Evolutionary conservation across 2,888 invertebrate genomes (phyloP).

Genomic region (Esperia sulphurella): DNA sequence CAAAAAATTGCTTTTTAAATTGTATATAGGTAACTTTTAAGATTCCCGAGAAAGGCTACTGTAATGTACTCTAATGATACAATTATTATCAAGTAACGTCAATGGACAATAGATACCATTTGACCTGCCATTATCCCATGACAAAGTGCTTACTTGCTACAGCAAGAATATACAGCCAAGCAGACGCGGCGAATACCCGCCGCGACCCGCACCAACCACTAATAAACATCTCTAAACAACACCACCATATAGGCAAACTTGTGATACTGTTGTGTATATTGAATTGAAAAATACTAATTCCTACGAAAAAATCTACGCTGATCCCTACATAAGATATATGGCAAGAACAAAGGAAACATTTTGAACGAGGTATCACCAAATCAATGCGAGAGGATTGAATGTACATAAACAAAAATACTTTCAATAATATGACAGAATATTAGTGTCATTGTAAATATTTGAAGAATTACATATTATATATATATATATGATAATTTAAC

Average conservation of each 20-base stretch:
- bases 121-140: constrained; percentile 71
- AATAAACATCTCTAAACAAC: constrained; percentile 71
- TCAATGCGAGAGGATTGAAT: constrained; percentile 41
- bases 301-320: constrained; percentile 71
- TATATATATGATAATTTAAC: constrained; percentile 49
- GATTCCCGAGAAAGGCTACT: constrained; percentile 77
- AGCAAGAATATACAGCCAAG: constrained; percentile 72
- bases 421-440: constrained; percentile 34
- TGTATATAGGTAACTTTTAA: constrained; percentile 79
- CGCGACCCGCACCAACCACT: constrained; percentile 51
- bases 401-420: constrained; percentile 51
- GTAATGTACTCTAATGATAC: constrained; percentile 79
- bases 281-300: constrained; percentile 70
- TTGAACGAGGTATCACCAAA: constrained; percentile 59
- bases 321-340: constrained; percentile 74
- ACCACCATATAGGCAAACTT: constrained; percentile 69
- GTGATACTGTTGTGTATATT: constrained; percentile 72
- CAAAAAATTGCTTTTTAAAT: constrained; percentile 70
- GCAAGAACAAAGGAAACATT: constrained; percentile 75
- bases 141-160: constrained; percentile 71
- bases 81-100: constrained; percentile 78
- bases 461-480: constrained; percentile 35
- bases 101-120: constrained; percentile 78
- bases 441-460: constrained; percentile 48
- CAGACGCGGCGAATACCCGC: constrained; percentile 55